Evolutionary conservation across 2,797 vertebrate genomes (phyloP).

Genomic region (Coranthus polyacanthus): DNA sequence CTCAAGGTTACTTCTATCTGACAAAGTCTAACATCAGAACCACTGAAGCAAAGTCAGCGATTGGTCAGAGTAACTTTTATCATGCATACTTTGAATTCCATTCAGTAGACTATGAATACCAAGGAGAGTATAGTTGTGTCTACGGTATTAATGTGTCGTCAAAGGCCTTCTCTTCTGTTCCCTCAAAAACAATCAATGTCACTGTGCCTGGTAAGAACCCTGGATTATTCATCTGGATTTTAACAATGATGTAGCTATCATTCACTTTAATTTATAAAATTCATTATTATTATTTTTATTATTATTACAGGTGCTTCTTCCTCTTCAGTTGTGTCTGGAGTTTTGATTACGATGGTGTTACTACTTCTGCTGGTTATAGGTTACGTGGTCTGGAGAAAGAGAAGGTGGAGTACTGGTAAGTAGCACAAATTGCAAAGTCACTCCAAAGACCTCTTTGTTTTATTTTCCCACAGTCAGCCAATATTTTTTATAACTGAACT

Average conservation of each 20-base stretch:
- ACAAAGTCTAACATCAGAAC: slow-evolving; percentile 33
- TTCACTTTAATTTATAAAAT: background rate
- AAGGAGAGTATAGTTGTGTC: slow-evolving; percentile 77
- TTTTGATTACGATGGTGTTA: slow-evolving; percentile 53
- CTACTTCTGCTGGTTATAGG: slow-evolving; percentile 31
- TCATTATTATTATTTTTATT: background rate
- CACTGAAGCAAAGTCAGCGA: slow-evolving; percentile 28
- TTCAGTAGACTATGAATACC: slow-evolving; percentile 41
- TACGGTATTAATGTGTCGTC: slow-evolving; percentile 74
- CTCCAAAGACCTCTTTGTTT: too few species aligned
- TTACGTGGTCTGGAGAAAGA: slow-evolving; percentile 71
- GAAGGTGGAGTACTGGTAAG: slow-evolving; percentile 56
- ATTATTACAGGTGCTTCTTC: slow-evolving; percentile 49
- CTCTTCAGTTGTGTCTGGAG: slow-evolving; percentile 42
- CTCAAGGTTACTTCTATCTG: slow-evolving; percentile 73
- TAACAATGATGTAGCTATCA: background rate
- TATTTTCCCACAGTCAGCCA: too few species aligned
- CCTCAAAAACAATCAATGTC: slow-evolving; percentile 66
- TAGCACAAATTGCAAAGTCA: background rate
- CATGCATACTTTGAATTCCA: slow-evolving; percentile 72
- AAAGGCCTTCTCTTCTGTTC: slow-evolving; percentile 54
- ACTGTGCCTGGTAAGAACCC: slow-evolving; percentile 52
- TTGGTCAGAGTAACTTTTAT: slow-evolving; percentile 60
- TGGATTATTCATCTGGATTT: background rate
- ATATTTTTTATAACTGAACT: too few species aligned